Conservation (phyloP, 2,797 vertebrate species). For the Tenualosa ilisha region DNA sequence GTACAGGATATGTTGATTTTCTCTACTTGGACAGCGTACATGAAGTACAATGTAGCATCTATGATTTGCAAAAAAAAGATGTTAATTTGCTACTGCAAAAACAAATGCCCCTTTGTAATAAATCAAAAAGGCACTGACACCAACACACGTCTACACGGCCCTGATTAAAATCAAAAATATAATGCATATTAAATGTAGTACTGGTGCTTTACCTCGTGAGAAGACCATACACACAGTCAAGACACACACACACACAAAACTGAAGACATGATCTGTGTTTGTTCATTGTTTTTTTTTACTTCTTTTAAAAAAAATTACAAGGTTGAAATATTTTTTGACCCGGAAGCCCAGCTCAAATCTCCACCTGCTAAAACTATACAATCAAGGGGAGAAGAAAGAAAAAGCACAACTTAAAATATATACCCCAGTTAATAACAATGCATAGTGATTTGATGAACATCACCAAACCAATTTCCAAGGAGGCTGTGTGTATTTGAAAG, state of each 20-base stretch:
- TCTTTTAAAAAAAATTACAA: conserved; percentile 64
- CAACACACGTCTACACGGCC: background rate
- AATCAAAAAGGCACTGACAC: conserved; percentile 3
- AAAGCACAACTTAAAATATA: conserved; percentile 66
- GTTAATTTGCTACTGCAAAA: background rate
- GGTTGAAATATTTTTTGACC: conserved; percentile 70
- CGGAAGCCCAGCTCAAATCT: conserved; percentile 67
- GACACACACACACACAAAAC: background rate
- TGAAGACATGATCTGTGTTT: conserved; percentile 47
- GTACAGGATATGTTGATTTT: background rate
- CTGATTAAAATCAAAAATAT: background rate
- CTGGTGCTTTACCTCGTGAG: background rate
- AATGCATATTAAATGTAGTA: background rate
- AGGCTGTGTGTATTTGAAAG: conserved; percentile 41
- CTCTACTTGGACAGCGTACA: background rate
- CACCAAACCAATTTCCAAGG: conserved; percentile 60
- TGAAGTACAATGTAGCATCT: background rate
- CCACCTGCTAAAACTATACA: conserved; percentile 62
- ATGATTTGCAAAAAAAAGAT: background rate
- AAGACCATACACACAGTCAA: background rate
- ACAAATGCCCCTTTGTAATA: background rate
- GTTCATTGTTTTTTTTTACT: conserved; percentile 63
- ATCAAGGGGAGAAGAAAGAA: conserved; percentile 73
- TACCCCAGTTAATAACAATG: conserved; percentile 79
- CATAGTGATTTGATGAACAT: conserved; percentile 78